Conservation (phyloP, 1,140 invertebrate species). For the Bombus consobrinus region DNA sequence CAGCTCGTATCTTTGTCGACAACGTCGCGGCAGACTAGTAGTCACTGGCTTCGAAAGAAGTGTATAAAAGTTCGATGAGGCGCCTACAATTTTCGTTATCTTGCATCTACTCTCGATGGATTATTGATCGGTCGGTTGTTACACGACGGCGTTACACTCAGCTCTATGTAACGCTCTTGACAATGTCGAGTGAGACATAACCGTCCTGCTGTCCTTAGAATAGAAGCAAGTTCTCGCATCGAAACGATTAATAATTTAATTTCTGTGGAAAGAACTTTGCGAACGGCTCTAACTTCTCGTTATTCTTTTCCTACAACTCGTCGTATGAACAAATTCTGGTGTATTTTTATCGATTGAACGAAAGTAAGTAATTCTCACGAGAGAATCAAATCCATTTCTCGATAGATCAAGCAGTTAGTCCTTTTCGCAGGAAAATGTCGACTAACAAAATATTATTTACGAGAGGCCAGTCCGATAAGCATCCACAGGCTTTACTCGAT, state of each 20-base stretch:
- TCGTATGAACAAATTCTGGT: too few species aligned
- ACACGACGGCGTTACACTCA: conserved; percentile 15
- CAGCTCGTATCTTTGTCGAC: background rate
- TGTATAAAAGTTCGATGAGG: conserved; percentile 64
- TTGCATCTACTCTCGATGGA: conserved; percentile 57
- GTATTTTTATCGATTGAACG: too few species aligned
- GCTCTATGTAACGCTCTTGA: background rate
- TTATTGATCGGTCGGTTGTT: conserved; percentile 67
- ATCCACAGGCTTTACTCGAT: background rate
- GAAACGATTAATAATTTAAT: background rate
- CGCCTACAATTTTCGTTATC: conserved; percentile 63
- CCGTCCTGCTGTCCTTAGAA: background rate
- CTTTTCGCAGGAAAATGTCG: too few species aligned
- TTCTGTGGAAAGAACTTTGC: too few species aligned
- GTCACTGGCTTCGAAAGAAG: background rate
- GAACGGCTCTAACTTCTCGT: too few species aligned
- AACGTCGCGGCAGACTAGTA: background rate
- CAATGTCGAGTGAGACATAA: background rate
- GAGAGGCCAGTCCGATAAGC: too few species aligned
- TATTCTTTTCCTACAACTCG: background rate
- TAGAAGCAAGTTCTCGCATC: background rate
- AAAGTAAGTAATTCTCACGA: too few species aligned
- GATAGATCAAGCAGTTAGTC: too few species aligned
- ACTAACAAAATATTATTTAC: too few species aligned
- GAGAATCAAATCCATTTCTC: too few species aligned